Evolutionary conservation across 2,797 vertebrate species (phyloP), one percentile per base, ranked within the genome.

Genomic region (Diplodus sargus): DNA sequence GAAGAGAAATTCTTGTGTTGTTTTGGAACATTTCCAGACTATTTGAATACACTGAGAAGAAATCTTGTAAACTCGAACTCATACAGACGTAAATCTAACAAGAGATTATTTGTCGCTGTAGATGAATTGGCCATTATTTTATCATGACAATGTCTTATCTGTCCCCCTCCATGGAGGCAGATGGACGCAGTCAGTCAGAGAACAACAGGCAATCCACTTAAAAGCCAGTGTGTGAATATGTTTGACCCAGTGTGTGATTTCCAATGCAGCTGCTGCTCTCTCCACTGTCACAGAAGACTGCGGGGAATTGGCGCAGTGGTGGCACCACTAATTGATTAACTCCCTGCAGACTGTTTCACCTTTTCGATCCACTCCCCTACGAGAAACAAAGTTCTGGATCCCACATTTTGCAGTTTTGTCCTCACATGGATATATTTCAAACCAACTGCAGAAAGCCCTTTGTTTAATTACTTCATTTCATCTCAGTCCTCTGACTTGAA

Each of bases 211-310:
- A 63, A 57, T 54, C 39, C 69, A 78, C 63, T 65, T 47, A 62
- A 25, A 25, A 78, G 65, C 74, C 74, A 52, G n/a, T 59, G 61
- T 66, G 52, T 52, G 58, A 39, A 57, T 59, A 42, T 53, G 25
- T 82, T 69, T 74, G 53, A 68, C 62, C 18, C 42, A 69, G 34
- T 58, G 43, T 73, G 60, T 51, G 58, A 56, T 74, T 79, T 74
- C 68, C 43, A 73, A 14, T 73, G 30, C 7, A 63, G 45, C 39
- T 59, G 69, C 58, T 28, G 30, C 64, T 73, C 45, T 56, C n/a
- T 56, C 20, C 52, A 47, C 42, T 79, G 63, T 71, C 15, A 45
- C 52, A 60, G 42, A 73, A 53, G 62, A 59, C 59, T 20, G 16
- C 16, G 16, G 28, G 34, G 48, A 56, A 45, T 72, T 48, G 1